A percentile compares a stretch with the other conserved stretches of the same genome.
These are phyloP conservation scores for Tetramorium parvispinum DNA, from an alignment of 1,140 invertebrate species.

Conservation along the genomic window DNA sequence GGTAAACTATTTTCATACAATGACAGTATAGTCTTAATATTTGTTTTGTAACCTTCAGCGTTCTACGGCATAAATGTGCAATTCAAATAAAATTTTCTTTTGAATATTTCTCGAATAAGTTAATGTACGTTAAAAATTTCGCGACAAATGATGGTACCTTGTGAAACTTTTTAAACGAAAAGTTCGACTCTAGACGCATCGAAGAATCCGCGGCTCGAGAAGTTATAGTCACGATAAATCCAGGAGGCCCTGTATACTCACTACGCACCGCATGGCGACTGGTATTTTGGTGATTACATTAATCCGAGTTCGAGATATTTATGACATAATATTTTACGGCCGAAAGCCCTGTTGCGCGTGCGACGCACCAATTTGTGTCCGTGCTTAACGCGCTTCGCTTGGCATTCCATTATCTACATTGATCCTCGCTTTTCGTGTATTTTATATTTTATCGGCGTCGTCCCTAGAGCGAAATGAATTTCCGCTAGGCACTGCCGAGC, in stretches of 20 bases:
- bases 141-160: background rate
- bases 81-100: background rate
- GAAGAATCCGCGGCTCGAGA: background rate
- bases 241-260: background rate
- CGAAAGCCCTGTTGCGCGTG: conserved; percentile 55
- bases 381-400: conserved; percentile 48
- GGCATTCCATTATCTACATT: conserved; percentile 60
- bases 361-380: conserved; percentile 46
- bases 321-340: conserved; percentile 57
- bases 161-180: background rate
- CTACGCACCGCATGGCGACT: conserved; percentile 21
- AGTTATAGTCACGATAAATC: conserved; percentile 43
- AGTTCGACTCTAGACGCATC: background rate
- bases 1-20: background rate
- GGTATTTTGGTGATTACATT: conserved; percentile 60
- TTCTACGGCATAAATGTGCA: background rate
- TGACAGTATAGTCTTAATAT: background rate
- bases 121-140: conserved; percentile 5
- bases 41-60: background rate
- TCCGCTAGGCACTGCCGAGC: conserved; percentile 19
- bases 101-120: background rate
- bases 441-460: conserved; percentile 55
- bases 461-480: conserved; percentile 52
- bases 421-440: conserved; percentile 62
- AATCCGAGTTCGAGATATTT: conserved; percentile 61